phyloP scores from a whole-genome alignment of 1,140 invertebrate species.

The Ladona fulva region DNA sequence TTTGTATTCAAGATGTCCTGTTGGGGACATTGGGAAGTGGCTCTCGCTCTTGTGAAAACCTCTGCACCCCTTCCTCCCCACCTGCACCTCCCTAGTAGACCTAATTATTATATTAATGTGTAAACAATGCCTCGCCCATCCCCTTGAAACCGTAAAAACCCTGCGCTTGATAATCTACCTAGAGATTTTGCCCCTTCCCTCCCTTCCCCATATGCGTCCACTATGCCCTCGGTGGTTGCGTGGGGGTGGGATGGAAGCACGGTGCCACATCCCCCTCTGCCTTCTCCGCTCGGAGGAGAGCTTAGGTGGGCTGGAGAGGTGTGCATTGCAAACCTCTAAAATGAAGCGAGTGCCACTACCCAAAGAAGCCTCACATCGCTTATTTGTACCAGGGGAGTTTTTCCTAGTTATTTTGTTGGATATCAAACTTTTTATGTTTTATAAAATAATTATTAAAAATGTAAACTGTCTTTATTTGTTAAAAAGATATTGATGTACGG shows the following conservation, averaged over 20 bases:
- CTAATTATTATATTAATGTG: no score
- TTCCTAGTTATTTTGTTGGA: conserved; percentile 26
- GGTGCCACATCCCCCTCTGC: conserved; percentile 10
- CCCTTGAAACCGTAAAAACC: no score
- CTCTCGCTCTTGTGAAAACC: not conserved
- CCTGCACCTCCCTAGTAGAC: not conserved
- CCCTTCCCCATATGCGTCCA: not conserved
- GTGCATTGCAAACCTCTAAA: not conserved
- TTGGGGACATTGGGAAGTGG: conserved; percentile 21
- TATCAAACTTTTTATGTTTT: conserved; percentile 27
- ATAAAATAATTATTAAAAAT: conserved; percentile 27
- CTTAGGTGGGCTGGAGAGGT: not conserved
- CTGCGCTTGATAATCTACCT: no score
- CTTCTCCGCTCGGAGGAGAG: conserved; percentile 6
- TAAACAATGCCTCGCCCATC: no score
- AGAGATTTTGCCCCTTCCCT: not conserved
- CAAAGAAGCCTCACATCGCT: conserved; percentile 15
- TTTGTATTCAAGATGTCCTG: conserved; percentile 22
- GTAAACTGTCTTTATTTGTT: conserved; percentile 27
- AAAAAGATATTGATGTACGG: conserved; percentile 23
- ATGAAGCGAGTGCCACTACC: not conserved
- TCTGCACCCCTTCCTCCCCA: conserved; percentile 1
- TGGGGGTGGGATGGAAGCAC: not conserved
- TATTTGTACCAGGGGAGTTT: conserved; percentile 26
- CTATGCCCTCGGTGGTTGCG: not conserved